Evolutionary conservation across 2,888 invertebrate species (phyloP), one percentile per base, ranked within the genome.

Genomic region (Cryptocephalus moraei): DNA sequence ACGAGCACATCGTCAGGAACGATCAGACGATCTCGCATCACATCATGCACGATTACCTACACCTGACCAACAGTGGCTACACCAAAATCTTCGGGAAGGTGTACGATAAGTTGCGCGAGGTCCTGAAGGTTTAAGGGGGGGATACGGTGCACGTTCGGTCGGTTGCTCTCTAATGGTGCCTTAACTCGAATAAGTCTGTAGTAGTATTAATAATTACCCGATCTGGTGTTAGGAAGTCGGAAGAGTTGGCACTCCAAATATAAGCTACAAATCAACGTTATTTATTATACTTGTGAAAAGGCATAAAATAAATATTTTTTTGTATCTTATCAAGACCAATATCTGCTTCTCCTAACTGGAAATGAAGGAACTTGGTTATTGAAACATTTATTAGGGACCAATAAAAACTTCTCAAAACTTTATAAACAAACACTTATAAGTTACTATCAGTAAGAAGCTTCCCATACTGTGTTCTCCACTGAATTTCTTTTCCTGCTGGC

Each of bases 21-120:
- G 76, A 75, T 61, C 75, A 79, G 12, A 72, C 72, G 4, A 81
- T 84, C 47, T 77, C 77, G 43, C 79, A 78, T 56, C 73, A 75
- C 49, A 77, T 84, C 57, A 77, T 84, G 79, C 76, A 79, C 61
- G 84, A 85, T 66, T 84, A 81, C 64, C 70, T 83, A 9, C 84
- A 84, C 64, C 68, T 83, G 32, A 81, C 82, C 1, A 75, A 77
- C 55, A 66, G 71, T 34, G 84, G 81, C 1, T 84, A 84, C 63
- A 69, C 72, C 48, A 81, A 81, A 65, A 73, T 75, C 11, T 81
- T 80, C 61, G 73, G 70, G 47, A 75, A 76, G 32, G 73, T 80
- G 22, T 73, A 78, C 58, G 75, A 77, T 43, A 66, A 67, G 51
- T 52, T 70, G 45, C 62, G 65, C 46, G 56, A 61, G 44, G 45